Evolutionary conservation across 92 coral and sea anemone genomes (phyloP).

Genomic region (Paragorgia papillata): DNA sequence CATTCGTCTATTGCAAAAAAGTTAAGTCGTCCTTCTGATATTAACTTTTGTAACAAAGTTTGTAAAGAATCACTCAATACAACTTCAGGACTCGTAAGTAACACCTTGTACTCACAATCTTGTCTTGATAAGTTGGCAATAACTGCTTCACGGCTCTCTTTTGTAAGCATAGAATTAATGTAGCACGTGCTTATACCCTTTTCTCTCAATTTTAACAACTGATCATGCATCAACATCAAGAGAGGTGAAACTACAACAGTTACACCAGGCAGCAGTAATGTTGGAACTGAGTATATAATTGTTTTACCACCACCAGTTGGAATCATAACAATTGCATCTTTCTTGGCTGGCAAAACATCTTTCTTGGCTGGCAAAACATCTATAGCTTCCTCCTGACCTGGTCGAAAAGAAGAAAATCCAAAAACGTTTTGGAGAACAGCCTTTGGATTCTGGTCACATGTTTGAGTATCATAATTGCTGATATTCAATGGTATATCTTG

Average conservation of each 20-base stretch:
- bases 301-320: constrained; percentile 14
- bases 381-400: constrained; percentile 11
- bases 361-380: background rate
- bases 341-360: no score
- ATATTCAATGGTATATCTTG: background rate
- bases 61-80: background rate
- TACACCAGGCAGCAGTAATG: constrained; percentile 10
- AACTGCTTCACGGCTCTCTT: constrained; percentile 7
- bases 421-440: background rate
- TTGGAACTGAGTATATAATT: background rate
- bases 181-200: background rate
- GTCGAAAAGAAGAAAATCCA: constrained; percentile 3
- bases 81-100: constrained; percentile 5
- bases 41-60: background rate
- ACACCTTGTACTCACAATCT: constrained; percentile 1
- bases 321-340: constrained; percentile 1
- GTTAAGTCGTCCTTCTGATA: constrained; percentile 24
- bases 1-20: constrained; percentile 36
- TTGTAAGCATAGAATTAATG: constrained; percentile 5
- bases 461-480: background rate
- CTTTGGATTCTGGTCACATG: background rate
- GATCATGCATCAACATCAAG: constrained; percentile 9
- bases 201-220: constrained; percentile 8
- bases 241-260: constrained; percentile 9
- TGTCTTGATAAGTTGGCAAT: constrained; percentile 4